phyloP scores from a whole-genome alignment of 2,113 vertebrate genomes.

The Lucifuga dentata region DNA sequence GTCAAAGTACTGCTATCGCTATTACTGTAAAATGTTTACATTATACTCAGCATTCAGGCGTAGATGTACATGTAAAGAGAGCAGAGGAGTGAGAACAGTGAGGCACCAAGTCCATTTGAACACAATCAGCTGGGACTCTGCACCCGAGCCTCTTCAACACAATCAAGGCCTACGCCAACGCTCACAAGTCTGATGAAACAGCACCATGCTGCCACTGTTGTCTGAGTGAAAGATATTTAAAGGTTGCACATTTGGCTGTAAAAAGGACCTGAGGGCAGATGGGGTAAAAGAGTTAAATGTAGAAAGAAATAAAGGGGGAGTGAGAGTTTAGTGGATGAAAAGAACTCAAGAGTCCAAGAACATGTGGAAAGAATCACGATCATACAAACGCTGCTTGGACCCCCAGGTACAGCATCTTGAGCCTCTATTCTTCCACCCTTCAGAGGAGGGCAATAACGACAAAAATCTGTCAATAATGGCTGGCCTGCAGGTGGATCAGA shows the following conservation, averaged over 20 bases:
- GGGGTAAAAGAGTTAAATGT: conserved; percentile 41
- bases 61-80: conserved; percentile 25
- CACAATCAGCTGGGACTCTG: conserved; percentile 41
- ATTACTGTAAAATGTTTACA: conserved; percentile 22
- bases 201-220: conserved; percentile 20
- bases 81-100: conserved; percentile 18
- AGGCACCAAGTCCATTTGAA: conserved; percentile 48
- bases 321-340: conserved; percentile 20
- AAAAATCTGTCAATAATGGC: conserved; percentile 13
- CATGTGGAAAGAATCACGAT: conserved; percentile 1
- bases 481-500: conserved; percentile 25
- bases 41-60: conserved; percentile 12
- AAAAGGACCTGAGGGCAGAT: conserved; percentile 29
- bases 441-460: conserved; percentile 4
- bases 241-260: conserved; percentile 6
- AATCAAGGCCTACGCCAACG: conserved; percentile 11
- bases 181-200: conserved; percentile 29
- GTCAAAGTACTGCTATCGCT: too few species aligned
- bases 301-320: conserved; percentile 24
- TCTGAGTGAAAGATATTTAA: conserved; percentile 41
- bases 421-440: conserved; percentile 8
- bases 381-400: conserved; percentile 16
- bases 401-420: conserved; percentile 22
- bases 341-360: conserved; percentile 17
- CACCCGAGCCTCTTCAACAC: conserved; percentile 52